Percentiles rank a stretch among this genome's conserved stretches.
Evolutionary conservation across 2,888 invertebrate genomes (phyloP).

Genomic region (Tetragonisca angustula): DNA sequence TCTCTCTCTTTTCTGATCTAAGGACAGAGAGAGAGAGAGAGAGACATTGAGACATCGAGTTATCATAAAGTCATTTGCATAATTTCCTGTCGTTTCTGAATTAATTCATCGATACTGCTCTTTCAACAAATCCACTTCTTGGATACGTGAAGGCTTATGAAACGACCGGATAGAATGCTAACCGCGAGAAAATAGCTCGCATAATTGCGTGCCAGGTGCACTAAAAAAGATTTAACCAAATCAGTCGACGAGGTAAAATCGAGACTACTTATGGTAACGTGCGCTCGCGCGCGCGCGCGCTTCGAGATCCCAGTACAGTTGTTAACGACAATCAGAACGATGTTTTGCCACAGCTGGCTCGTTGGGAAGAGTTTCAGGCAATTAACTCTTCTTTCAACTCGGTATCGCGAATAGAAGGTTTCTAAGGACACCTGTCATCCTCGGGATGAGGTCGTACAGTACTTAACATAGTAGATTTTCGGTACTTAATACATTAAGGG

Average conservation of each 20-base stretch:
- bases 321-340: slow-evolving; percentile 37
- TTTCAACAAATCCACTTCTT: background rate
- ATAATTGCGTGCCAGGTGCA: slow-evolving; percentile 40
- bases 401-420: slow-evolving; percentile 24
- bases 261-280: slow-evolving; percentile 26
- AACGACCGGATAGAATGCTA: slow-evolving; percentile 9
- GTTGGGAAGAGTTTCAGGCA: slow-evolving; percentile 42
- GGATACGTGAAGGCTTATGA: slow-evolving; percentile 8
- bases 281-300: slow-evolving; percentile 13
- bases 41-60: background rate
- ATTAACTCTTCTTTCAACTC: slow-evolving; percentile 51
- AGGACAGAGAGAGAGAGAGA: too few relatives aligned
- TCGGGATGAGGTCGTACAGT: slow-evolving; percentile 29
- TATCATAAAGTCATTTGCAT: background rate
- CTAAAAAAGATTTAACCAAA: slow-evolving; percentile 42
- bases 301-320: slow-evolving; percentile 34
- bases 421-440: slow-evolving; percentile 48
- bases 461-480: slow-evolving; percentile 41
- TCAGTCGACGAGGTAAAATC: slow-evolving; percentile 43
- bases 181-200: slow-evolving; percentile 19
- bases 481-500: slow-evolving; percentile 26
- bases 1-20: background rate
- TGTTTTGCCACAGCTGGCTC: slow-evolving; percentile 34
- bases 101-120: background rate
- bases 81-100: background rate